These are phyloP conservation scores for Dolichomitus sp. DNA, from an alignment of 2,888 invertebrate species.

Conservation along the genomic window DNA sequence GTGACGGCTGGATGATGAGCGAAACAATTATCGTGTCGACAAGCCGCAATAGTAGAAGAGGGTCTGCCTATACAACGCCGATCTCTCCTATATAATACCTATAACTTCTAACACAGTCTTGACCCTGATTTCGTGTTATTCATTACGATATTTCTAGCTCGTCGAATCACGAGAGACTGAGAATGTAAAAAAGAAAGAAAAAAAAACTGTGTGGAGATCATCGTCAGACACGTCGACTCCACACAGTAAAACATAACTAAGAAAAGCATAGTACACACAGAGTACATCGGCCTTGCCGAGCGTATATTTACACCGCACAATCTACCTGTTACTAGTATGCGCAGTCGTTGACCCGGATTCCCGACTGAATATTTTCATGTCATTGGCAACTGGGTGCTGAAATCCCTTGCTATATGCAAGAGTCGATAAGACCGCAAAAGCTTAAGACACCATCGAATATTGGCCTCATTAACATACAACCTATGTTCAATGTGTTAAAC, in stretches of 20 bases:
- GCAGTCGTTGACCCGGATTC: conserved; percentile 55
- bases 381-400: conserved; percentile 27
- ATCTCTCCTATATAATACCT: conserved; percentile 23
- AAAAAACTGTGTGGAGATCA: conserved; percentile 36
- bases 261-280: conserved; percentile 14
- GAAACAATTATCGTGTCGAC: conserved; percentile 60
- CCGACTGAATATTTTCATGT: conserved; percentile 41
- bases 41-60: conserved; percentile 12
- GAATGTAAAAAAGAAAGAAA: conserved; percentile 1
- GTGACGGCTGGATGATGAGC: conserved; percentile 57
- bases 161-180: conserved; percentile 21
- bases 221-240: conserved; percentile 53
- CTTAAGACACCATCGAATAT: conserved; percentile 1
- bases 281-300: conserved; percentile 54
- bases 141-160: conserved; percentile 43
- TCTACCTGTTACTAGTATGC: conserved; percentile 35
- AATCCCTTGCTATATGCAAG: not conserved
- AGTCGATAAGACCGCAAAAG: not conserved
- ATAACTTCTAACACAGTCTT: conserved; percentile 42
- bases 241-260: conserved; percentile 33
- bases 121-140: conserved; percentile 64
- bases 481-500: not conserved
- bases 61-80: conserved; percentile 3
- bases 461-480: conserved; percentile 6
- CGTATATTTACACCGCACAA: conserved; percentile 12